Base-by-base conservation (phyloP, 2,888 invertebrate genomes). In the Monoplex corrugatus region DNA sequence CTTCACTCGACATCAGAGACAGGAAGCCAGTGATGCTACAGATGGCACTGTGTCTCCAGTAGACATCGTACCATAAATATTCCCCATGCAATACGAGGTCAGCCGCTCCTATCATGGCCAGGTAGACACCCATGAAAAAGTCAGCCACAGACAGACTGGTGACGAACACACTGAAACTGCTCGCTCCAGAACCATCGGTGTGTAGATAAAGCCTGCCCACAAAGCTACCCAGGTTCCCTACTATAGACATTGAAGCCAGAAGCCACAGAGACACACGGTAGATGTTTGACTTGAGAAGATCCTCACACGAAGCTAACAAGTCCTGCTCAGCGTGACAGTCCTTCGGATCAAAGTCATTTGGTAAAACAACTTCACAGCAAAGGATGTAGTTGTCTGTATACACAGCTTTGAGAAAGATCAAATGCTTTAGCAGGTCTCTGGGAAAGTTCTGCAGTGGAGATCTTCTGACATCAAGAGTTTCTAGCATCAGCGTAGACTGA, bases 91-190 rank as follows among this genome's bases (percentile, higher is more conserved):
- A 90, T 40, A 86, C 82, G 40, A 78, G 85, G 35, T 90, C 90
- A 45, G 88, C 86, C 23, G 72, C 38, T 16, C 90, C 90, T 43
- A 90, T 88, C 0, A 90, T 88, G 72, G 88, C 86, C 50, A 90
- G 50, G 44, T 90, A 90, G 38, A 90, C 78, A 0, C 90, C 89
- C 89, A 89, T 89, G 45, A 89, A 72, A 23, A 89, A 75, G 45
- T 89, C 89, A 2, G 89, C 87, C 16, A 87, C 78, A 44, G 82
- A 87, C 16, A 89, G 72, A 35, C 84, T 87, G 16, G 88, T 80
- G 68, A 89, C 87, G 57, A 89, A 85, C 32, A 89, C 86, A 19
- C 89, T 88, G 75, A 88, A 78, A 16, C 89, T 82, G 19, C 82
- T 16, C 63, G 80, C 87, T 28, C 75, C 75, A 45, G 86, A 80